phyloP scores from a whole-genome alignment of 2,113 vertebrate species.

The Forbesichthys agassizii region DNA sequence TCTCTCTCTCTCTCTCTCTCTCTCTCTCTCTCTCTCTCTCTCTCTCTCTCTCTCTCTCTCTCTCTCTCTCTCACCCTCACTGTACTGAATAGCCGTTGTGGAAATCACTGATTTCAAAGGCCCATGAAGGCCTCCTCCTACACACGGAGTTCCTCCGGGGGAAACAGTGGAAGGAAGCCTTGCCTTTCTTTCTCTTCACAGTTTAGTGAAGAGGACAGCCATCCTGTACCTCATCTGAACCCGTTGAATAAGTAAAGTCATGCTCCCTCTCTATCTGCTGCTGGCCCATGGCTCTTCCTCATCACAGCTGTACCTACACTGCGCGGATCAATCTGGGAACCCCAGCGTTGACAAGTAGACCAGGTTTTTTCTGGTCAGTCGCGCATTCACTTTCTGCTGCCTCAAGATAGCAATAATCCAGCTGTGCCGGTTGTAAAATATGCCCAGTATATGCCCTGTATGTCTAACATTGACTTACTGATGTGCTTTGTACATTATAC shows the following conservation, averaged over 20 bases:
- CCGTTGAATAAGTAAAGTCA: not conserved
- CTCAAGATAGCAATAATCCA: too few species aligned
- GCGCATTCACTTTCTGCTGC: too few species aligned
- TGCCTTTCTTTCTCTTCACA: constrained; percentile 11
- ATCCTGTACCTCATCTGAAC: not conserved
- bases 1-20: too few species aligned
- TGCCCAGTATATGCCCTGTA: too few species aligned
- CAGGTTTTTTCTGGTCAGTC: not conserved
- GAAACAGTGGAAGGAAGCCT: constrained; percentile 33
- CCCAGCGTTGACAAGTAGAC: too few species aligned
- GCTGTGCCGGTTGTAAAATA: too few species aligned
- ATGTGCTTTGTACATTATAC: too few species aligned
- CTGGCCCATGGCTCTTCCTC: not conserved
- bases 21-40: too few species aligned
- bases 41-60: constrained; percentile 12
- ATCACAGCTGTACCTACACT: not conserved
- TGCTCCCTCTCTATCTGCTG: not conserved
- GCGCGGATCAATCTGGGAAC: not conserved
- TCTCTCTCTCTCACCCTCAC: constrained; percentile 14
- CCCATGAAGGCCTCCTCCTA: constrained; percentile 51
- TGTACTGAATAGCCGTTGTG: constrained; percentile 47
- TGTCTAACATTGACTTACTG: too few species aligned
- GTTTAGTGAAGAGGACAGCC: constrained; percentile 18
- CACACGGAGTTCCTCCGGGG: constrained; percentile 17
- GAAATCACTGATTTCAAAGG: constrained; percentile 40